Percentiles rank a stretch among this genome's conserved stretches.
Evolutionary conservation across 2,888 invertebrate species (phyloP).

Genomic region (Halictus quadricinctus): DNA sequence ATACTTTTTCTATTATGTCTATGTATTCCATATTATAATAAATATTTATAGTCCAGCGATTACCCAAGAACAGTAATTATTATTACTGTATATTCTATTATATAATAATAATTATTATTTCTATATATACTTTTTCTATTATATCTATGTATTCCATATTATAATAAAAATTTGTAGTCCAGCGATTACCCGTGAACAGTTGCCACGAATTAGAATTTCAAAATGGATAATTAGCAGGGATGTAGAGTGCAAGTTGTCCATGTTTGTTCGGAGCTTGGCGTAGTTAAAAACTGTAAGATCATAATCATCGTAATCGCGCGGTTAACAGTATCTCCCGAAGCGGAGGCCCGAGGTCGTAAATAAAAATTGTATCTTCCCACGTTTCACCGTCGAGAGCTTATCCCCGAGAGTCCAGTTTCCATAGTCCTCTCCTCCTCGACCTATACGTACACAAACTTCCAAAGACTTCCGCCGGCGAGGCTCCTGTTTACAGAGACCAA

Average conservation of each 20-base stretch:
- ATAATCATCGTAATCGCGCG: neutral
- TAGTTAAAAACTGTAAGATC: neutral
- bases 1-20: too few relatives aligned
- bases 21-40: too few relatives aligned
- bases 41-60: too few relatives aligned
- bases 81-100: too few relatives aligned
- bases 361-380: slow-evolving; percentile 9
- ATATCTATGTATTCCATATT: too few relatives aligned
- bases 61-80: too few relatives aligned
- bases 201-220: neutral
- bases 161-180: too few relatives aligned
- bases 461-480: slow-evolving; percentile 13
- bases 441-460: slow-evolving; percentile 1
- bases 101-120: too few relatives aligned
- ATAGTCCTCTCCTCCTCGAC: neutral
- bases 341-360: neutral
- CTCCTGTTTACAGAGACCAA: slow-evolving; percentile 11
- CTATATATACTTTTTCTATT: too few relatives aligned
- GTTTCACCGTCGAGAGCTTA: neutral
- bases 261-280: neutral
- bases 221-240: neutral
- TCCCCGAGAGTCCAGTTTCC: slow-evolving; percentile 9
- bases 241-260: too few relatives aligned
- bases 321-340: neutral
- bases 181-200: neutral